A percentile compares a stretch with the other conserved stretches of the same genome.
phyloP scores from a whole-genome alignment of 1,140 invertebrate genomes.

The Drosophila albomicans region DNA sequence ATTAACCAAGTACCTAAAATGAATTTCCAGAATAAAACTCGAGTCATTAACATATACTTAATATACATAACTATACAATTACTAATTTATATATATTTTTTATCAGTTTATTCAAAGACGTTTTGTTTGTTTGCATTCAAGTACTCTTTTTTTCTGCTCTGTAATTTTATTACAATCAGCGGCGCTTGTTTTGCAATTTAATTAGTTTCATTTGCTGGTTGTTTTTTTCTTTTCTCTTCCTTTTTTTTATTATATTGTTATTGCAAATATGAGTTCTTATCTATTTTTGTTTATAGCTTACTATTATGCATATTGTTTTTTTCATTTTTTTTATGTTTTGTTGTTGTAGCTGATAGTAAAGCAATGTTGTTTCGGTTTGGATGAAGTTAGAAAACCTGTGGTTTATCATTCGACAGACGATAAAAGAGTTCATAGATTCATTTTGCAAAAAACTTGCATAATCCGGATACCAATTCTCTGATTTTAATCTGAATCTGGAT shows the following conservation, averaged over 20 bases:
- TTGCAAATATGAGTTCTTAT: conserved; percentile 54
- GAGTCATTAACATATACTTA: conserved; percentile 27
- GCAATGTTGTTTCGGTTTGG: conserved; percentile 37
- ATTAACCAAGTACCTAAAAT: conserved; percentile 49
- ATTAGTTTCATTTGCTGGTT: conserved; percentile 42
- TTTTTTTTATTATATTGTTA: conserved; percentile 31
- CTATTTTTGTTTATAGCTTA: conserved; percentile 41
- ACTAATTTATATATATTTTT: conserved; percentile 9
- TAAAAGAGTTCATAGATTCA: background rate
- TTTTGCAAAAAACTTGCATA: conserved; percentile 6
- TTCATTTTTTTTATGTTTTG: conserved; percentile 24
- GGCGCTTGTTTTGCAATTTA: conserved; percentile 61
- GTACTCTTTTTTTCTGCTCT: conserved; percentile 46
- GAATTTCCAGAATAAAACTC: conserved; percentile 53
- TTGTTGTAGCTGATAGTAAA: conserved; percentile 41
- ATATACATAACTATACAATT: conserved; percentile 30
- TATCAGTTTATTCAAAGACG: conserved; percentile 50
- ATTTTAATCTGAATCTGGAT: background rate
- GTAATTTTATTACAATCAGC: conserved; percentile 78
- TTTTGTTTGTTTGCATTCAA: conserved; percentile 64
- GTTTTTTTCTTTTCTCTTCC: conserved; percentile 28
- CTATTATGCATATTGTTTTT: conserved; percentile 53
- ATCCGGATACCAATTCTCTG: conserved; percentile 9
- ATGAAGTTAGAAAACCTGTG: conserved; percentile 31
- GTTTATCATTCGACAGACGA: background rate